Base-by-base conservation (phyloP, 1,140 invertebrate genomes). In the Coenobita brevimanus region DNA sequence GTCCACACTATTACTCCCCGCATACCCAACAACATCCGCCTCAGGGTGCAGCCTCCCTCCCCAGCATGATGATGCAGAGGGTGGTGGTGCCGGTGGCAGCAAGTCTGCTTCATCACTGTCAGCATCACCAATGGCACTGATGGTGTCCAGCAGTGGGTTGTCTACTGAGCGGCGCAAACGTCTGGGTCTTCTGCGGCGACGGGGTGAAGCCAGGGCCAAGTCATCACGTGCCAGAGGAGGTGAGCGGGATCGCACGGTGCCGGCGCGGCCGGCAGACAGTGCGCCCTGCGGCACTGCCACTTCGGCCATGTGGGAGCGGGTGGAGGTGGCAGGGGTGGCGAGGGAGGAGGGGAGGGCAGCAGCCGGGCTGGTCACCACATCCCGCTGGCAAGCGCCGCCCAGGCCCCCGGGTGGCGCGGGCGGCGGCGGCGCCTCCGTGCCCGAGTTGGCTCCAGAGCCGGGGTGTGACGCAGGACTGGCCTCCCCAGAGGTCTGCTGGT, bases 1-100 rank as follows among this genome's bases (percentile, higher is more conserved):
- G 87, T 93, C 93, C 33, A 93, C 91, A 24, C 92, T 93, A 88
- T 92, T 93, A 27, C 92, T 92, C 10, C 92, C 93, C 1, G 92
- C 92, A 73, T 93, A 93, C 1, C 92, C 92, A 17, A 92, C 90
- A 0, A 91, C 92, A 67, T 93, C 92, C 21, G 90, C 90, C 17
- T 93, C 92, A 10, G 89, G 90, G 75, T 91, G 88, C 50, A 90
- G 62, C n/a, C 89, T 75, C 75, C 69, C 76, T 33, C 88, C 50
- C 71, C 71, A 89, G 57, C 83, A 87, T 17, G 81, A 81, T 15
- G 81, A 83, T 41, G 88, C 80, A 15, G 88, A 79, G 1, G 88
- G 73, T 10, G 88, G 79, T 41, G 89, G 71, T 50, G 75, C 75
- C 54, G 54, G 87, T 17, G 38, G 71, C 73, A 57, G 88, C 30